Evolutionary conservation across 2,797 vertebrate genomes (phyloP).

Genomic region (Aselliscus stoliczkanus): DNA sequence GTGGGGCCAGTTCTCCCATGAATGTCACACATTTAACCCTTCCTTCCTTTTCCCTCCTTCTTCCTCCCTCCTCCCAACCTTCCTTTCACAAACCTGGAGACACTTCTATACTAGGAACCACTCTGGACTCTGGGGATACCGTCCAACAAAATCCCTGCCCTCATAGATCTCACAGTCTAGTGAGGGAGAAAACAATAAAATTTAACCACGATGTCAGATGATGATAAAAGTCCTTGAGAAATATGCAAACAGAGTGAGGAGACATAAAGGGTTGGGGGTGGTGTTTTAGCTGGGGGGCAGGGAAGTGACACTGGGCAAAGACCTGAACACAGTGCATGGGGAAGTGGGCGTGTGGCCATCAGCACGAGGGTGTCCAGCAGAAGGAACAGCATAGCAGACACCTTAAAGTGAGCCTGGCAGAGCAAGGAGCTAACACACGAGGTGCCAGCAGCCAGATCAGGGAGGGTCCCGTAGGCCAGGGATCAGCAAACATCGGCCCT

Average conservation of each 20-base stretch:
- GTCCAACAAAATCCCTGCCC: not conserved
- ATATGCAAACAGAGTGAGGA: not conserved
- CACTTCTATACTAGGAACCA: not conserved
- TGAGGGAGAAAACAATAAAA: not conserved
- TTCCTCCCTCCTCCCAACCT: too few relatives aligned
- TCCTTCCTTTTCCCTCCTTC: not conserved
- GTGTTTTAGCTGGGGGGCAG: not conserved
- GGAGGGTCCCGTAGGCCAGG: not conserved
- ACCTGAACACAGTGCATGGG: not conserved
- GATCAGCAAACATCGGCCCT: not conserved
- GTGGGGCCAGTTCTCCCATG: not conserved
- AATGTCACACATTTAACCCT: not conserved
- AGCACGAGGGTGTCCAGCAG: not conserved
- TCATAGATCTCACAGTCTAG: not conserved
- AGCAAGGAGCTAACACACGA: not conserved
- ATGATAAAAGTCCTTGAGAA: not conserved
- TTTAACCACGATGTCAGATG: not conserved
- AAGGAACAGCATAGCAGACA: not conserved
- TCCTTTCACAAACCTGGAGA: not conserved
- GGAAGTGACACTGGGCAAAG: not conserved
- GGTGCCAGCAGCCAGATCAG: too few relatives aligned
- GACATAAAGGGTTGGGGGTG: not conserved
- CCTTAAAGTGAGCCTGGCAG: not conserved
- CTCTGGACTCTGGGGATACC: not conserved
- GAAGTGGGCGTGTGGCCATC: not conserved